A percentile compares a stretch with the other conserved stretches of the same genome.
Conservation (phyloP, 2,797 vertebrate genomes). For the Salmo trutta region DNA sequence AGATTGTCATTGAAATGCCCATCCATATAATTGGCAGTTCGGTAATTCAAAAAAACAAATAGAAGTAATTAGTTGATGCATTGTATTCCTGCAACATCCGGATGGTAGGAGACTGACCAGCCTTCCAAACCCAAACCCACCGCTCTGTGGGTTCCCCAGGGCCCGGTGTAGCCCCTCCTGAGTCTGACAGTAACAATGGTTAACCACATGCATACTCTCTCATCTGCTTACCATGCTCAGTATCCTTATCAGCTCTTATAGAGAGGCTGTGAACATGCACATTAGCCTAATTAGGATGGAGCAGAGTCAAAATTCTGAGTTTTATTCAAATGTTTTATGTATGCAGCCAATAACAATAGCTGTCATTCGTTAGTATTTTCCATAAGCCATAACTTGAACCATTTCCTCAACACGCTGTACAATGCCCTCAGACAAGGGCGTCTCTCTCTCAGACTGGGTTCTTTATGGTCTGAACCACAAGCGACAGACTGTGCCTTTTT, state of each 20-base stretch:
- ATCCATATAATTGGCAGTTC: not conserved
- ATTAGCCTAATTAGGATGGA: not conserved
- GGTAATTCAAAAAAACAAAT: slow-evolving; percentile 2
- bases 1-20: slow-evolving; percentile 14
- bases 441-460: slow-evolving; percentile 8
- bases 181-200: not conserved
- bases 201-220: too few relatives aligned
- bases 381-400: not conserved
- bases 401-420: not conserved
- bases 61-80: not conserved
- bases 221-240: not conserved
- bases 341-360: not conserved
- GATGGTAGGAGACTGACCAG: not conserved
- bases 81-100: not conserved
- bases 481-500: slow-evolving; percentile 52
- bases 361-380: not conserved
- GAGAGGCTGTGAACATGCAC: too few relatives aligned
- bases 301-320: not conserved
- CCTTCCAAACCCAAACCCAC: not conserved
- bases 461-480: slow-evolving; percentile 3
- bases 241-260: not conserved
- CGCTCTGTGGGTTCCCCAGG: not conserved
- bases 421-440: not conserved
- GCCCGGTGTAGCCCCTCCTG: not conserved
- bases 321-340: not conserved